A percentile compares a stretch with the other conserved stretches of the same genome.
These are phyloP conservation scores for Acanthisitta chloris DNA, from an alignment of 2,113 vertebrate species.

Conservation along the genomic window DNA sequence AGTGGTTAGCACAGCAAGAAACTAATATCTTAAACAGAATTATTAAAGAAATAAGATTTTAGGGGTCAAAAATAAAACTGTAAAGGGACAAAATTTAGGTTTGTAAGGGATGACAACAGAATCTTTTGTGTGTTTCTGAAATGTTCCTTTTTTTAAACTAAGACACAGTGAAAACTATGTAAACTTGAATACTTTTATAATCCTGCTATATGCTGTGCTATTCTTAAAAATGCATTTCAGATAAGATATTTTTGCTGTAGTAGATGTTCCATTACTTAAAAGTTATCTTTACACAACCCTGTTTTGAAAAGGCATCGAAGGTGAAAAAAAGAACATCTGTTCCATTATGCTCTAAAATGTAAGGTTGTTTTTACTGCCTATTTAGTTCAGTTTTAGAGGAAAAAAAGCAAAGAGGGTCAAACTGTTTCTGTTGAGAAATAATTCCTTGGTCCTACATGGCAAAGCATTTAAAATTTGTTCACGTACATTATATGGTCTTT, in stretches of 20 bases:
- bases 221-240: background rate
- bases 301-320: background rate
- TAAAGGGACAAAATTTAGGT: background rate
- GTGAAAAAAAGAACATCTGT: background rate
- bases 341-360: background rate
- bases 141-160: background rate
- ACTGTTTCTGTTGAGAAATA: background rate
- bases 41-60: background rate
- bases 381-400: background rate
- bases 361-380: background rate
- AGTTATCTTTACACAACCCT: background rate
- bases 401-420: background rate
- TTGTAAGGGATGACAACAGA: background rate
- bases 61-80: background rate
- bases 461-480: background rate
- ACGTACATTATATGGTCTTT: background rate
- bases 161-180: background rate
- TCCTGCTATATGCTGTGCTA: background rate
- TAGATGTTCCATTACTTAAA: background rate
- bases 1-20: background rate
- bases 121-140: background rate
- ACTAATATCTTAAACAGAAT: background rate
- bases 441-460: background rate
- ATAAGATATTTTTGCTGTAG: background rate
- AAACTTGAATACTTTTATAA: background rate